Evolutionary conservation across 2,888 invertebrate genomes (phyloP).

Genomic region (Volucella bombylans): DNA sequence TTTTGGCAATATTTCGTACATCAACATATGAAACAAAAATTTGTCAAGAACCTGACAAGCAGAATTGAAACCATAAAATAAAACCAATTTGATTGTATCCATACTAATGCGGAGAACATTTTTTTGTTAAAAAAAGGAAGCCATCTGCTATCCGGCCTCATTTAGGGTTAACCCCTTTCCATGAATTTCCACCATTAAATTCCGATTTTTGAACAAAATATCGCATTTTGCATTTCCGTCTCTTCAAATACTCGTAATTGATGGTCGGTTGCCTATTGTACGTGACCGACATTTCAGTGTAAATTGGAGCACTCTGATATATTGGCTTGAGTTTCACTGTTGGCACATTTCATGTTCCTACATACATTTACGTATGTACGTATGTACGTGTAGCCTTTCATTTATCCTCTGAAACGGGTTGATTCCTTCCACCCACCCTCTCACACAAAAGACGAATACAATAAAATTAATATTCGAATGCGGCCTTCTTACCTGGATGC

Average conservation of each 20-base stretch:
- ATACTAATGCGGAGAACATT: too few relatives aligned
- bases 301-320: constrained; percentile 50
- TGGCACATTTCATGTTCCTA: constrained; percentile 30
- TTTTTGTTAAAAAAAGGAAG: too few relatives aligned
- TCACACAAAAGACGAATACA: constrained; percentile 22
- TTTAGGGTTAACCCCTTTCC: neutral
- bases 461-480: constrained; percentile 66
- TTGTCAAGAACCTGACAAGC: too few relatives aligned
- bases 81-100: too few relatives aligned
- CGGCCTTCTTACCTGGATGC: constrained; percentile 50
- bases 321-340: constrained; percentile 31
- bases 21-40: too few relatives aligned
- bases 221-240: constrained; percentile 14
- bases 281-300: constrained; percentile 63
- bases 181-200: neutral
- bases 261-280: constrained; percentile 34
- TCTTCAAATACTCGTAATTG: constrained; percentile 35
- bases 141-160: too few relatives aligned
- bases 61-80: too few relatives aligned
- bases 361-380: neutral
- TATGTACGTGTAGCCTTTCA: constrained; percentile 9
- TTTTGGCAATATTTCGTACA: too few relatives aligned
- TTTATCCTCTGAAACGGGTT: constrained; percentile 27
- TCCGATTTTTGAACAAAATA: neutral
- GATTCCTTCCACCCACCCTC: neutral